Base-by-base conservation (phyloP, 2,888 invertebrate genomes). In the Nowickia ferox region DNA sequence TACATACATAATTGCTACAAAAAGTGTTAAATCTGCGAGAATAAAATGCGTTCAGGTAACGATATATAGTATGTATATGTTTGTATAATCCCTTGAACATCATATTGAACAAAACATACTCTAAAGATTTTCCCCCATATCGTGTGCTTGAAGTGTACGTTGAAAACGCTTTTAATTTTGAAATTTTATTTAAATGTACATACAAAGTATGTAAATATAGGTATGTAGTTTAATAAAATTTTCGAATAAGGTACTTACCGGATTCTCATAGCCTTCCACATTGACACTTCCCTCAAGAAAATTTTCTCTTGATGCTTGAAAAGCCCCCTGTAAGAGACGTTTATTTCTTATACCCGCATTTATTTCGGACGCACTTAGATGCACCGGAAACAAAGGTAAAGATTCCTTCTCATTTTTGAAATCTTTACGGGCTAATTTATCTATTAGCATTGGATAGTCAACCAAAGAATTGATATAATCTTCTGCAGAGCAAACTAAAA, bases 251-350 rank as follows among this genome's bases (percentile, higher is more conserved):
- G n/a, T 44, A 79, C 94, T 94, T 93, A 97, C 97, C 90, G 95
- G 94, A 93, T 96, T 96, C 46, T 98, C 97, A 91, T 95, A 95
- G 15, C 95, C 95, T 89, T 96, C 97, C 1, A 97, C 95, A 91
- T 95, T 96, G 10, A 97, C 97, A 85, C 94, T 95, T 11, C 98
- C 99, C 93, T 99, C 99, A 15, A 98, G 93, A 91, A 97, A 99
- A 93, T 99, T 99, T 90, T 98, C 98, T 72, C 97, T 94, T 0
- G 98, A 98, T 0, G 98, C 97, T 90, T 95, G 94, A 90, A 97
- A 97, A 0, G 96, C 95, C 0, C 98, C 98, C 91, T 97, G 98
- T 55, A 96, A 91, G 8, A 97, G 93, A 87, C 94, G 95, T 1
- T 97, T 97, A 85, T 94, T 94, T 89, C 96, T 96, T 59, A 99